A percentile compares a stretch with the other conserved stretches of the same genome.
Conservation (phyloP, 2,113 vertebrate genomes). For the Urocynchramus pylzowi region DNA sequence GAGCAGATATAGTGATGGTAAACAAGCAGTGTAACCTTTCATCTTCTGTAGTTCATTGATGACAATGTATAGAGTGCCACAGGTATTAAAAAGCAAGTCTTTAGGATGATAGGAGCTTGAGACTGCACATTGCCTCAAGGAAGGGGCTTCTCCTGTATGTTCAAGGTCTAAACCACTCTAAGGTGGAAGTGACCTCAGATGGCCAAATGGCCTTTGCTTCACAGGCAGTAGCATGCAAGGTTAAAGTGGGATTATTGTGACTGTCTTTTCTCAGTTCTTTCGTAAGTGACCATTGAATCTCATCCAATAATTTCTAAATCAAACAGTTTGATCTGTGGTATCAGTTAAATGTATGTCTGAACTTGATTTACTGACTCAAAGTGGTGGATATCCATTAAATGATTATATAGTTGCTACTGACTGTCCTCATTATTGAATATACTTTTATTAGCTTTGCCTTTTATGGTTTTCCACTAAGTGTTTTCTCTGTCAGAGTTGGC, state of each 20-base stretch:
- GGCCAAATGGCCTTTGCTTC: slow-evolving; percentile 29
- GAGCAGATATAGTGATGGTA: not conserved
- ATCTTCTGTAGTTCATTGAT: not conserved
- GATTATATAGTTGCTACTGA: not conserved
- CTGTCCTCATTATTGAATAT: not conserved
- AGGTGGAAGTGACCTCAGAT: not conserved
- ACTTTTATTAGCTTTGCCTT: not conserved
- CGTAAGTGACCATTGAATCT: not conserved
- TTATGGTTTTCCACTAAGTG: not conserved
- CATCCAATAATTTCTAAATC: not conserved
- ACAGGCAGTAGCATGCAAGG: not conserved
- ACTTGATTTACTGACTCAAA: not conserved
- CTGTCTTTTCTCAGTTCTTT: not conserved
- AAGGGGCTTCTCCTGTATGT: not conserved
- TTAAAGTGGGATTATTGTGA: not conserved
- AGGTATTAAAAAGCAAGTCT: not conserved
- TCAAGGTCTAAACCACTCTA: not conserved
- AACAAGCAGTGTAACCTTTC: not conserved
- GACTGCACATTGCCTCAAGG: not conserved
- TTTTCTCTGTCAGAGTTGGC: not conserved
- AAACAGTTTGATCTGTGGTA: not conserved
- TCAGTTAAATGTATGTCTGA: not conserved
- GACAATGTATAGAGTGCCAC: not conserved
- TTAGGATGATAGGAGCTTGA: not conserved
- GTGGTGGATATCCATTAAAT: not conserved